Conservation (phyloP, 1,140 invertebrate genomes). For the Chelonus insularis region DNA sequence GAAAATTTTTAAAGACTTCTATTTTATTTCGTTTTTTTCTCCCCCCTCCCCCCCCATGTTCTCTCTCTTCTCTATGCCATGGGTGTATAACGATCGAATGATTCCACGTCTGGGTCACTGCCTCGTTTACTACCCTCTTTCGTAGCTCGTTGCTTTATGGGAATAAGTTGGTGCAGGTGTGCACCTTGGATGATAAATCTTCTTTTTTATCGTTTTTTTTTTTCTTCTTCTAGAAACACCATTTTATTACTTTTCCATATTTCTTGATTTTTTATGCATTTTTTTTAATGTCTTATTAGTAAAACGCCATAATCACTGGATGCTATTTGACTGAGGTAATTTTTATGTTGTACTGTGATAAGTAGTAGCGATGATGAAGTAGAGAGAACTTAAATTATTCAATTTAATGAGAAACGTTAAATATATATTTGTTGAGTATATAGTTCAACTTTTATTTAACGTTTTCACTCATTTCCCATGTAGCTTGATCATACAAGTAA, state of each 20-base stretch:
- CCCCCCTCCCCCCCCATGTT: constrained; percentile 3
- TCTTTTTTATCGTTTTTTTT: neutral
- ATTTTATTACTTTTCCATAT: neutral
- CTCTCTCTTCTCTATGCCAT: neutral
- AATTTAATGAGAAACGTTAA: too few relatives aligned
- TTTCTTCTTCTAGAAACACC: neutral
- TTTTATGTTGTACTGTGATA: too few relatives aligned
- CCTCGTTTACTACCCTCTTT: constrained; percentile 1
- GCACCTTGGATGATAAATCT: neutral
- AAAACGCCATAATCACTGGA: too few relatives aligned
- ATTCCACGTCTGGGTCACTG: neutral
- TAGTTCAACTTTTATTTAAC: too few relatives aligned
- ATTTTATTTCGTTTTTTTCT: constrained; percentile 19
- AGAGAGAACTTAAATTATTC: too few relatives aligned
- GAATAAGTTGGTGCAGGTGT: constrained; percentile 6
- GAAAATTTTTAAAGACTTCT: constrained; percentile 41
- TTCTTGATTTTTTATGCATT: neutral
- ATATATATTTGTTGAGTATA: too few relatives aligned
- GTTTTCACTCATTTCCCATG: too few relatives aligned
- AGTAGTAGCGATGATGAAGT: too few relatives aligned
- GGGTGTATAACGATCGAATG: neutral
- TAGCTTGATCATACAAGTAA: too few relatives aligned
- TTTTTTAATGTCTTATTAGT: neutral
- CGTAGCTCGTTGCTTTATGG: neutral
- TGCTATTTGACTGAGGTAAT: too few relatives aligned